A percentile compares a stretch with the other conserved stretches of the same genome.
These are phyloP conservation scores for Ephestia elutella DNA, from an alignment of 1,140 invertebrate genomes.

Conservation along the genomic window DNA sequence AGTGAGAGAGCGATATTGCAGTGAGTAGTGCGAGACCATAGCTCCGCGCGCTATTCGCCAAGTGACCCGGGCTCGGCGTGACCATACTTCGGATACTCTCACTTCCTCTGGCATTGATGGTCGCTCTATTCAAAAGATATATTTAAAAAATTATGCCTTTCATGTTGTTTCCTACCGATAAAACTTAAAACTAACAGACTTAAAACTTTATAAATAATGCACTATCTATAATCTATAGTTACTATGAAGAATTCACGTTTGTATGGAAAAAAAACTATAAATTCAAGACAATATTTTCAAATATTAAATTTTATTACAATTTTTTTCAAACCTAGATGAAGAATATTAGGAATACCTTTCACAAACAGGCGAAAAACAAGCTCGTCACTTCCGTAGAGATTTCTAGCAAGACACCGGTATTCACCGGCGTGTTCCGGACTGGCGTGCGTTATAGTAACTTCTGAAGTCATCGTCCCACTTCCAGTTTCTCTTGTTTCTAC, in stretches of 20 bases:
- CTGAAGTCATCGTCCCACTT: slow-evolving; percentile 50
- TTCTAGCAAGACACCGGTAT: slow-evolving; percentile 56
- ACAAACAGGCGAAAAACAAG: slow-evolving; percentile 54
- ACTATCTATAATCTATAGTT: too few relatives aligned
- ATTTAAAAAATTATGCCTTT: too few relatives aligned
- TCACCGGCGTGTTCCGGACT: slow-evolving; percentile 64
- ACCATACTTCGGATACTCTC: slow-evolving; percentile 63
- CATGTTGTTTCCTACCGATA: too few relatives aligned
- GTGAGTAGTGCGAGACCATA: slow-evolving; percentile 57
- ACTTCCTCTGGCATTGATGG: slow-evolving; percentile 63
- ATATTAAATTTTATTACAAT: too few relatives aligned
- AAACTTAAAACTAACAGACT: too few relatives aligned
- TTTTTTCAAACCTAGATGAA: too few relatives aligned
- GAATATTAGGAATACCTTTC: slow-evolving; percentile 65
- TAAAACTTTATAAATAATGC: too few relatives aligned
- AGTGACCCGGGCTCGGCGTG: slow-evolving; percentile 55
- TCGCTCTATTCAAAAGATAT: slow-evolving; percentile 45
- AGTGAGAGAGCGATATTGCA: slow-evolving; percentile 53
- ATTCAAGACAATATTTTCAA: too few relatives aligned
- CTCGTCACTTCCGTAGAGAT: slow-evolving; percentile 60
- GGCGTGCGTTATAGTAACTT: slow-evolving; percentile 58
- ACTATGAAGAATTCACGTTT: too few relatives aligned
- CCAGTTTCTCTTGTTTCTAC: slow-evolving; percentile 59
- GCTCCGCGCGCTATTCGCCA: slow-evolving; percentile 54
- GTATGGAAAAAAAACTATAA: too few relatives aligned